Conservation (phyloP, 1,140 invertebrate species). For the Campodea augens region DNA sequence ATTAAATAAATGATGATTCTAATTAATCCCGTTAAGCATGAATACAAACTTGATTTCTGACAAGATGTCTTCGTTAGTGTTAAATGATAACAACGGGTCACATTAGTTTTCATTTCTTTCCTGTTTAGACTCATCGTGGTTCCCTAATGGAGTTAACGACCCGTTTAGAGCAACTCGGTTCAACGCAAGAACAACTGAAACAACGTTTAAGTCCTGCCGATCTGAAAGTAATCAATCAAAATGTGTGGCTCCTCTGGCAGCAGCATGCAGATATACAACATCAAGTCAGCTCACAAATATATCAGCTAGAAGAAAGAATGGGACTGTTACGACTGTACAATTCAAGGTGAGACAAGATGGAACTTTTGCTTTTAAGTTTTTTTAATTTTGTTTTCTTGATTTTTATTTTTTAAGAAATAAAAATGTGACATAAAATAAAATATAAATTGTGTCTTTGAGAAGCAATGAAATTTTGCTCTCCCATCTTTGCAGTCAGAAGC, state of each 20-base stretch:
- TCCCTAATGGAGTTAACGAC: slow-evolving; percentile 9
- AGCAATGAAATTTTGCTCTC: too few species aligned
- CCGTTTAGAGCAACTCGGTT: slow-evolving; percentile 32
- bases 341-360: slow-evolving; percentile 26
- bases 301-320: slow-evolving; percentile 51
- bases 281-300: slow-evolving; percentile 47
- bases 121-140: background rate
- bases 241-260: slow-evolving; percentile 50
- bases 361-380: background rate
- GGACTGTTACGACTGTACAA: slow-evolving; percentile 52
- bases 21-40: too few species aligned
- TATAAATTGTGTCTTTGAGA: too few species aligned
- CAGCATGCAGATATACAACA: slow-evolving; percentile 60
- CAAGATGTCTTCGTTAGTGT: too few species aligned
- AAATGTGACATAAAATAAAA: too few species aligned
- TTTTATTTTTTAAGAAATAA: too few species aligned
- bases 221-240: slow-evolving; percentile 57
- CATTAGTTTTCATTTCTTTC: too few species aligned
- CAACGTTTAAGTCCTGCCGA: slow-evolving; percentile 71
- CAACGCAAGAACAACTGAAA: slow-evolving; percentile 59
- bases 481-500: too few species aligned
- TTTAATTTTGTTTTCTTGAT: background rate
- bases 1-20: too few species aligned
- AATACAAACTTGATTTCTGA: too few species aligned
- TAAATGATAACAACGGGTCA: too few species aligned